phyloP scores from a whole-genome alignment of 2,113 vertebrate genomes.

The Xyliphius kryptos region DNA sequence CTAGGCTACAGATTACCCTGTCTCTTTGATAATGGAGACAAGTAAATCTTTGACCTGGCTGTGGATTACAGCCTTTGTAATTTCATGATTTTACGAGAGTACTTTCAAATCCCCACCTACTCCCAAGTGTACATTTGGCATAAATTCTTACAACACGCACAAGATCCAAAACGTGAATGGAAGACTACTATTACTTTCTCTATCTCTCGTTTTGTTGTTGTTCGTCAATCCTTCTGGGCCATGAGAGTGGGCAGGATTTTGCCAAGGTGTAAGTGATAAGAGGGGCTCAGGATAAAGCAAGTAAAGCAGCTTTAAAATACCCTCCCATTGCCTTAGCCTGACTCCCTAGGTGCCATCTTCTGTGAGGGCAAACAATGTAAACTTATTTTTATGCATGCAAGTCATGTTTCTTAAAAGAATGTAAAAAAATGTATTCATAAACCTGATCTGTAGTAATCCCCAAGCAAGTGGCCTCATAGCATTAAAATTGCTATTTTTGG shows the following conservation, averaged over 20 bases:
- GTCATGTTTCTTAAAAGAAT: too few relatives aligned
- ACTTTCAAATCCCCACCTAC: slow-evolving; percentile 9
- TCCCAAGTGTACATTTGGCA: not conserved
- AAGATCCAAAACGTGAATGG: not conserved
- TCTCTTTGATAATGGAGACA: slow-evolving; percentile 12
- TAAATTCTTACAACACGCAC: not conserved
- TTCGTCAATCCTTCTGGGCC: not conserved
- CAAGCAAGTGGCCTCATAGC: not conserved
- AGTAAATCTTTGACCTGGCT: slow-evolving; percentile 34
- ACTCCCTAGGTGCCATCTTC: not conserved
- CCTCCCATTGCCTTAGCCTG: not conserved
- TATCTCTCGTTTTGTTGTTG: not conserved
- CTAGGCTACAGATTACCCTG: slow-evolving; percentile 22
- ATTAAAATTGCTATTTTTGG: not conserved
- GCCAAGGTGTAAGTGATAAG: slow-evolving; percentile 10
- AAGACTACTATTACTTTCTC: not conserved
- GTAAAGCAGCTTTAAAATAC: slow-evolving; percentile 8
- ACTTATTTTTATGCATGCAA: not conserved
- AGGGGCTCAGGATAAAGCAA: not conserved
- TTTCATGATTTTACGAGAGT: slow-evolving; percentile 23
- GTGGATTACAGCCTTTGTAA: slow-evolving; percentile 30
- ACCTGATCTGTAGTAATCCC: slow-evolving; percentile 16
- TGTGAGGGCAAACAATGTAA: not conserved
- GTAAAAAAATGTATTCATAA: too few relatives aligned
- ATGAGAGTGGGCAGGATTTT: slow-evolving; percentile 2